Conservation (phyloP, 2,797 vertebrate species). For the Calcarius lapponicus region DNA sequence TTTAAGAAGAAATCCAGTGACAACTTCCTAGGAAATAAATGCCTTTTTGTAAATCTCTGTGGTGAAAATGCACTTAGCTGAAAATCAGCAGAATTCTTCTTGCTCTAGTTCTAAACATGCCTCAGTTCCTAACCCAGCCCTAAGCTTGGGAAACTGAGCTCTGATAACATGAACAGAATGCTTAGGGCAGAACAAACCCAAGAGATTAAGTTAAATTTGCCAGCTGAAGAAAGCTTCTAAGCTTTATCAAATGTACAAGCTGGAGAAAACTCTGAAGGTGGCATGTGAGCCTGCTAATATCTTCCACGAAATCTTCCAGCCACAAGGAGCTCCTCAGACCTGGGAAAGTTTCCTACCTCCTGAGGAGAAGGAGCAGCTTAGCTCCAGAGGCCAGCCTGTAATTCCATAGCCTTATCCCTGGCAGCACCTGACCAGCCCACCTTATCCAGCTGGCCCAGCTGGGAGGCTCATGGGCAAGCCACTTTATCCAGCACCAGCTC, state of each 20-base stretch:
- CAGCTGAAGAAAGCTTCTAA: background rate
- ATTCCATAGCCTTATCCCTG: background rate
- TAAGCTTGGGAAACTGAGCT: constrained; percentile 4
- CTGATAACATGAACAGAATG: background rate
- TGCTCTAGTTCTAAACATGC: background rate
- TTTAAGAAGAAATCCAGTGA: constrained; percentile 39
- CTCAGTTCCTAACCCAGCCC: background rate
- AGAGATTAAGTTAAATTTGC: constrained; percentile 25
- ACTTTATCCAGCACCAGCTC: background rate
- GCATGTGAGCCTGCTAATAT: background rate
- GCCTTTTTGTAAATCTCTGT: constrained; percentile 4
- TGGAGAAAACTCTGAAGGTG: background rate
- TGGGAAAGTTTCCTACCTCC: background rate
- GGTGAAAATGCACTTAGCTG: constrained; percentile 29
- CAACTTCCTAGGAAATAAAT: constrained; percentile 34
- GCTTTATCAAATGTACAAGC: background rate
- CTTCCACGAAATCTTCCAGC: background rate
- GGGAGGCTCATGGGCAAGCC: background rate
- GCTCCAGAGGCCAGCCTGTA: background rate
- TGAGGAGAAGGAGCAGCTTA: constrained; percentile 12
- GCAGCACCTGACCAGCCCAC: background rate
- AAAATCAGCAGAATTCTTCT: constrained; percentile 26
- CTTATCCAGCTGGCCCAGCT: background rate
- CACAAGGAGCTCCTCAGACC: background rate
- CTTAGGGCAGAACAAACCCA: constrained; percentile 14